These are phyloP conservation scores for human (Homo sapiens) DNA, from an alignment of 2,113 vertebrate genomes.

Conservation along the genomic window DNA sequence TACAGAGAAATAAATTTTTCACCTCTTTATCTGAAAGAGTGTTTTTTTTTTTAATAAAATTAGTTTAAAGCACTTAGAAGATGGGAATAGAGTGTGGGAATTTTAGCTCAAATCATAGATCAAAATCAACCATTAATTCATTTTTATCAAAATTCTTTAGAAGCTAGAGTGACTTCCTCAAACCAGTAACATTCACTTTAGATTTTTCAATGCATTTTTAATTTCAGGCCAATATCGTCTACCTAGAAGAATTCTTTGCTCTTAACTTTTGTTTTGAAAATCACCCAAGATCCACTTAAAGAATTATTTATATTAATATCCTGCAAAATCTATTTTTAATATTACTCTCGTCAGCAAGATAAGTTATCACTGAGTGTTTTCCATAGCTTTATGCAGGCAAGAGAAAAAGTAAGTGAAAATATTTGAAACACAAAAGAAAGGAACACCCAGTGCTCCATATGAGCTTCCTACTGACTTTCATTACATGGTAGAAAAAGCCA, in stretches of 20 bases:
- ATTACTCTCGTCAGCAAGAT: neutral
- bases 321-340: neutral
- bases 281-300: neutral
- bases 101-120: neutral
- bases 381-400: neutral
- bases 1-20: neutral
- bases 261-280: neutral
- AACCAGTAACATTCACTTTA: neutral
- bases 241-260: neutral
- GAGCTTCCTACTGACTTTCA: neutral
- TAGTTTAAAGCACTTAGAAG: neutral
- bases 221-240: neutral
- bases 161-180: neutral
- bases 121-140: neutral
- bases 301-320: neutral
- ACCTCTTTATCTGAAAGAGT: neutral
- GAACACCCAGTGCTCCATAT: rapidly evolving
- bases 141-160: neutral
- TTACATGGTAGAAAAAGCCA: neutral
- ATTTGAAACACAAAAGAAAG: neutral
- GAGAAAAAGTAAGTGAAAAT: neutral
- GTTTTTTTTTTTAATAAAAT: neutral
- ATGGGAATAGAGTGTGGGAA: neutral
- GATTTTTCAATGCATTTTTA: neutral
- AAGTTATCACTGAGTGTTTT: neutral